Base-by-base conservation (phyloP, 1,140 invertebrate genomes). In the Lepidurus packardi region DNA sequence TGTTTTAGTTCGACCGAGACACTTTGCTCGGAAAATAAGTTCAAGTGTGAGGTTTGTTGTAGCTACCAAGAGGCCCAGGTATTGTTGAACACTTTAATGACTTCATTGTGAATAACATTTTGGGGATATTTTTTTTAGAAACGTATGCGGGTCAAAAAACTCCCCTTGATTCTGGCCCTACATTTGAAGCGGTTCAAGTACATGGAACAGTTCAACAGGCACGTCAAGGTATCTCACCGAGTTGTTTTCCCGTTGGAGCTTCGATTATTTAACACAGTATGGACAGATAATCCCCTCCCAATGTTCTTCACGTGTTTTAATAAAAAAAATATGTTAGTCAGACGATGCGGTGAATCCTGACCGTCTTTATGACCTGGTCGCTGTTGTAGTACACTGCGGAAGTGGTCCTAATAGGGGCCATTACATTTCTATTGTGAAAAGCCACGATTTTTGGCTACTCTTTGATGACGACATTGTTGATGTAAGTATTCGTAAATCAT, bases 381-480 rank as follows among this genome's bases (percentile, higher is more conserved):
- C 98, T 77, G 97, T 99, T 82, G 98, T 99, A 74, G 97, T 99
- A 82, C 98, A 99, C 87, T 99, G 98, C 88, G 98, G 98, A 78
- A 98, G 94, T 81, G 97, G 97, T 75, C 96, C 97, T 81, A 99
- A 99, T 87, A 89, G 98, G 80, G 98, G 98, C 53, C 98, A 99
- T 87, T 99, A 99, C 86, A 99, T 99, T 86, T 98, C 95, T 85
- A 97, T 99, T 86, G 98, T 99, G 42, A 99, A 99, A 87, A 98
- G 95, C 85, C 95, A 98, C 87, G 96, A 97, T 43, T 96, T 98
- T 85, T 99, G 98, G 98, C 88, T 99, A 80, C 89, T 99, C 1
- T 99, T 99, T 88, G 98, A 99, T 86, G 98, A 99, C 87, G 98
- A 99, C 85, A 96, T 99, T 91, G 98, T 99, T 79, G 97, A 99